Evolutionary conservation across 1,140 invertebrate species (phyloP).

Genomic region (Hycleus phaleratus): DNA sequence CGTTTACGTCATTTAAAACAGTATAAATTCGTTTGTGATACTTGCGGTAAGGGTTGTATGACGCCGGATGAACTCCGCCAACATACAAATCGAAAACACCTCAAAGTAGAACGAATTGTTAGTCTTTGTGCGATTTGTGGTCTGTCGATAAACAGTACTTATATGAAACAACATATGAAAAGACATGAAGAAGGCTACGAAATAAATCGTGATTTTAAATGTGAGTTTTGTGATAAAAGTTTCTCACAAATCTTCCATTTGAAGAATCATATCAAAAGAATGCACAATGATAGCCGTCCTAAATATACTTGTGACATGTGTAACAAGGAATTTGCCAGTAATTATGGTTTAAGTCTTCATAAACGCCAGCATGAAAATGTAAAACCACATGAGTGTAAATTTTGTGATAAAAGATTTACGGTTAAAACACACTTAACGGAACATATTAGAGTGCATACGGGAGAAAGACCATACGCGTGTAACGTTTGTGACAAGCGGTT

Average conservation of each 20-base stretch:
- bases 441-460: conserved; percentile 53
- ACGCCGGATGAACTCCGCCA: no score
- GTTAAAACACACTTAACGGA: conserved; percentile 47
- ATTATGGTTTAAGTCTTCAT: conserved; percentile 50
- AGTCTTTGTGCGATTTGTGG: conserved; percentile 31
- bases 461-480: conserved; percentile 55
- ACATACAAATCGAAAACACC: no score
- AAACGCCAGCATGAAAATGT: conserved; percentile 49
- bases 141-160: conserved; percentile 22
- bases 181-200: conserved; percentile 23
- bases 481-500: conserved; percentile 64
- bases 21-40: conserved; percentile 19
- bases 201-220: conserved; percentile 40
- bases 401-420: conserved; percentile 46
- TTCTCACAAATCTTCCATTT: conserved; percentile 12
- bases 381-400: conserved; percentile 43
- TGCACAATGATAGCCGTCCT: conserved; percentile 5
- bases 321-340: conserved; percentile 48
- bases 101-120: conserved; percentile 9
- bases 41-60: conserved; percentile 31
- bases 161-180: conserved; percentile 25
- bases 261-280: conserved; percentile 9
- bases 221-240: conserved; percentile 37
- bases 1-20: no score
- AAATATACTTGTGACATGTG: conserved; percentile 40